Conservation (phyloP, 2,797 vertebrate species). For the Girardinus metallicus region DNA sequence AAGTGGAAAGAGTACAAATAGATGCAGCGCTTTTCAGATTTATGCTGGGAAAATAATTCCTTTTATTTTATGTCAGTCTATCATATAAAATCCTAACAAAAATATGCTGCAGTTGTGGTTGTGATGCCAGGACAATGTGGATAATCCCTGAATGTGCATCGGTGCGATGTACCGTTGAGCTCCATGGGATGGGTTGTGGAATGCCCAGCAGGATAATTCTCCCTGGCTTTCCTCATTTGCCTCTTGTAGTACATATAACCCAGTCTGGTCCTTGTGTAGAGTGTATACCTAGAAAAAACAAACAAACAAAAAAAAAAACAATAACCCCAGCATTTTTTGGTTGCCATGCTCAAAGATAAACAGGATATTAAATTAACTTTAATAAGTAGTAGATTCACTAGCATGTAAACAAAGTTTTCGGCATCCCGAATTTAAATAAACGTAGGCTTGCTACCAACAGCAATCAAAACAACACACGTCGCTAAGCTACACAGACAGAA, state of each 20-base stretch:
- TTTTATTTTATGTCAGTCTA: neutral
- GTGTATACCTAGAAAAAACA: conserved; percentile 84
- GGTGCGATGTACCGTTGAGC: conserved; percentile 82
- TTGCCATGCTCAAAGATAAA: neutral
- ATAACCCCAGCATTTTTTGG: neutral
- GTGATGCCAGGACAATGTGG: neutral
- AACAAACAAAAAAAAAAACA: neutral
- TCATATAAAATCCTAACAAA: neutral
- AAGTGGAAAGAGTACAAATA: neutral
- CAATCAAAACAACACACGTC: neutral
- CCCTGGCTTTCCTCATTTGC: conserved; percentile 91
- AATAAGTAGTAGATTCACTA: neutral
- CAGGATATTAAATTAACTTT: neutral
- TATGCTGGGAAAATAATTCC: neutral
- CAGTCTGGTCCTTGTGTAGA: conserved; percentile 92
- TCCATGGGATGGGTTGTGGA: conserved; percentile 83
- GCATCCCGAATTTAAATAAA: neutral
- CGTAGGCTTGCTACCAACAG: neutral
- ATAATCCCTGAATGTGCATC: neutral
- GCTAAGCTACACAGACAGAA: conserved; percentile 23
- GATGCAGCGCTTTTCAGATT: neutral
- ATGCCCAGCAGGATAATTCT: conserved; percentile 89
- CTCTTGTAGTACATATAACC: conserved; percentile 95
- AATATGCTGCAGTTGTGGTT: neutral
- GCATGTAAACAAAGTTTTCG: neutral